Evolutionary conservation across 2,113 vertebrate species (phyloP).

Genomic region (Coturnix japonica): DNA sequence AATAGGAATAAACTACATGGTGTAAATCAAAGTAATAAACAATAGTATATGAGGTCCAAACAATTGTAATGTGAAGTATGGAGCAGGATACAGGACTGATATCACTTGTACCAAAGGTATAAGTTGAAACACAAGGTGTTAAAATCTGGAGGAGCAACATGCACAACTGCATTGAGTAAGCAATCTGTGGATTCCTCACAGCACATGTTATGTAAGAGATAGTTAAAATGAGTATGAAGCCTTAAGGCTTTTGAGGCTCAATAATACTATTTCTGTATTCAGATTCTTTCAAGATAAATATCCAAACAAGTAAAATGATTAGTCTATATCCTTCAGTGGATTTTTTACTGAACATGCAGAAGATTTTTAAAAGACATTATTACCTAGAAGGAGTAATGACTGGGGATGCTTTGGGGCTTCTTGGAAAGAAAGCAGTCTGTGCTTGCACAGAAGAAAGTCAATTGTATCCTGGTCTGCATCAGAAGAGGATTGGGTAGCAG

Average conservation of each 20-base stretch:
- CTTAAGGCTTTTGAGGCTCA: neutral
- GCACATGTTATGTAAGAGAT: neutral
- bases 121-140: neutral
- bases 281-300: neutral
- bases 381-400: neutral
- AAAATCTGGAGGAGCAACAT: neutral
- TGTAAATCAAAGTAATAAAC: neutral
- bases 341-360: neutral
- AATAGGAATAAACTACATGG: conserved; percentile 10
- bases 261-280: neutral
- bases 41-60: neutral
- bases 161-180: neutral
- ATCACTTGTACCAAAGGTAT: neutral
- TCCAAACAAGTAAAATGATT: neutral
- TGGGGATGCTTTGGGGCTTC: neutral
- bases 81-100: no score
- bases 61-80: neutral
- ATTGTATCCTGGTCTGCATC: no score
- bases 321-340: neutral
- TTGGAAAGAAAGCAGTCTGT: neutral
- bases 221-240: neutral
- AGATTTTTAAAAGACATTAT: neutral
- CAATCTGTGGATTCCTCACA: neutral
- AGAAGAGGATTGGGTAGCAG: no score
- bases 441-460: no score